These are phyloP conservation scores for Ellobius talpinus DNA, from an alignment of 2,113 vertebrate species.

Conservation along the genomic window DNA sequence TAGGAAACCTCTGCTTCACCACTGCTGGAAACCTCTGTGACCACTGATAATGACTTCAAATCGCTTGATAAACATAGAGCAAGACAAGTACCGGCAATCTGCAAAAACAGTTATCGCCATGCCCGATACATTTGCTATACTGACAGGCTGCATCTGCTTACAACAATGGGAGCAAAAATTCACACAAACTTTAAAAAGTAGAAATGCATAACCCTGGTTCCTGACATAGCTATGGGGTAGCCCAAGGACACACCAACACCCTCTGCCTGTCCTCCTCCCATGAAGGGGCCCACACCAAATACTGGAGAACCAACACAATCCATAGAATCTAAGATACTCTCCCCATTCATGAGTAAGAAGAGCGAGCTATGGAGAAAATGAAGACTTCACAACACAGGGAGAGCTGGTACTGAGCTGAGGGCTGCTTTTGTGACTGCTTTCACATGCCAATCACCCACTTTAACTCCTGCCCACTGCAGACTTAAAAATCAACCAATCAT, in stretches of 20 bases:
- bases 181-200: background rate
- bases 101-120: conserved; percentile 27
- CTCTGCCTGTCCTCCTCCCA: background rate
- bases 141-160: background rate
- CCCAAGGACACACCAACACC: background rate
- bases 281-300: background rate
- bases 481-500: background rate
- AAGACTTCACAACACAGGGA: background rate
- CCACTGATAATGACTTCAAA: conserved; percentile 94
- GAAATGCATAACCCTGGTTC: no score
- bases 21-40: conserved; percentile 90
- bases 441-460: background rate
- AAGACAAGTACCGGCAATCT: conserved; percentile 94
- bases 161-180: background rate
- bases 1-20: conserved; percentile 90
- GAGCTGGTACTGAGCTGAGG: background rate
- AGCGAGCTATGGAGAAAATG: background rate
- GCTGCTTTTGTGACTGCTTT: background rate
- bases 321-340: background rate
- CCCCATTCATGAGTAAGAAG: background rate
- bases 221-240: rapidly evolving
- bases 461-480: background rate
- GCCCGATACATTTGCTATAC: background rate
- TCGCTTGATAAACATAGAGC: conserved; percentile 96
- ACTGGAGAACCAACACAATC: background rate